These are phyloP conservation scores for Zaprionus capensis DNA, from an alignment of 1,140 invertebrate species.

Conservation along the genomic window DNA sequence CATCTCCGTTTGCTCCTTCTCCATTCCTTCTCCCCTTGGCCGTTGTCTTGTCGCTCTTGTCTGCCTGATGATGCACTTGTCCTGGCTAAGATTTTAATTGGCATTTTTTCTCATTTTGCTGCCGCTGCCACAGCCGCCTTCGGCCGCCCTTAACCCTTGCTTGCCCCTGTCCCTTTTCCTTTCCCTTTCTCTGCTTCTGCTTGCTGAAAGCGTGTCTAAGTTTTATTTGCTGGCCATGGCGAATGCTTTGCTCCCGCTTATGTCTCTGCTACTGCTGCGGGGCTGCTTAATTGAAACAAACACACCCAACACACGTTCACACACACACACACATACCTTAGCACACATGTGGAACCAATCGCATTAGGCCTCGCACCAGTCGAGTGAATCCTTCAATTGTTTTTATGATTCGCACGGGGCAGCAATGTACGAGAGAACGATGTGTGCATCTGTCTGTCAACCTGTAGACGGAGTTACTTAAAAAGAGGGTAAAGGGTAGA, in stretches of 20 bases:
- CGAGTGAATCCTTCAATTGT: constrained; percentile 42
- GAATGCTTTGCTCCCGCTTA: constrained; percentile 39
- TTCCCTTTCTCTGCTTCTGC: constrained; percentile 1
- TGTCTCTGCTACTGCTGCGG: constrained; percentile 6
- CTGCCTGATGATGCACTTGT: constrained; percentile 67
- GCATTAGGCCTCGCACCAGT: constrained; percentile 63
- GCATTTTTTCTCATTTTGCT: constrained; percentile 63
- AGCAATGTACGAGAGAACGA: neutral
- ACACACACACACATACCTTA: constrained; percentile 22
- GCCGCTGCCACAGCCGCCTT: constrained; percentile 6
- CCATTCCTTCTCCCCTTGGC: neutral
- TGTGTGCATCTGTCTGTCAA: neutral
- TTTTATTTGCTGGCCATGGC: constrained; percentile 81
- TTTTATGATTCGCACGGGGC: neutral
- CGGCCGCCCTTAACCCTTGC: constrained; percentile 34
- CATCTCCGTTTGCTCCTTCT: neutral
- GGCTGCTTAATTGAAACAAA: constrained; percentile 70
- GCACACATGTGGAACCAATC: constrained; percentile 65
- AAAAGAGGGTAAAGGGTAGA: too few relatives aligned
- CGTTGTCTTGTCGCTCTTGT: constrained; percentile 17
- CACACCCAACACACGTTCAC: constrained; percentile 33
- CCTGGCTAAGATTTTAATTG: constrained; percentile 79
- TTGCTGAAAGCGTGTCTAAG: constrained; percentile 68
- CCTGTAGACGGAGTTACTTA: neutral
- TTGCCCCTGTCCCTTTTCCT: neutral